Evolutionary conservation across 2,113 vertebrate species (phyloP).

Genomic region (Addax nasomaculatus): DNA sequence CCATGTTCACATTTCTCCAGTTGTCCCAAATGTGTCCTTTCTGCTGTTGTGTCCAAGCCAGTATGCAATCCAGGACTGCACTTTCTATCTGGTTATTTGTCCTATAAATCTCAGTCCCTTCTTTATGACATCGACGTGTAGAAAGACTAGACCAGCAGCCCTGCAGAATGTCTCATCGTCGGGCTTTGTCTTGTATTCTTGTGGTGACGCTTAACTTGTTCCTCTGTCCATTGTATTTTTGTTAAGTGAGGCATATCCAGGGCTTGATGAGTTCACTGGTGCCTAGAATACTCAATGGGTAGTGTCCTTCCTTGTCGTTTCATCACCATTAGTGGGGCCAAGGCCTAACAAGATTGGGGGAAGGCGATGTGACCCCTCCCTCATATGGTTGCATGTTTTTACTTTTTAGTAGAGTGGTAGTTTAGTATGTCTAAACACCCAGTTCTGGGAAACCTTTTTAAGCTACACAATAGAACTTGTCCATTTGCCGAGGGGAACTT

Average conservation of each 20-base stretch:
- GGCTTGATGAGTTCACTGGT: background rate
- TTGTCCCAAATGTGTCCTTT: background rate
- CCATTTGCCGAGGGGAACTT: constrained; percentile 15
- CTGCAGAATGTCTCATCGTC: background rate
- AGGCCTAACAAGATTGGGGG: background rate
- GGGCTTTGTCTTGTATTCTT: background rate
- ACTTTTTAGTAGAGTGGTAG: background rate
- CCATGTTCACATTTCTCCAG: background rate
- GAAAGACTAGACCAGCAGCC: background rate
- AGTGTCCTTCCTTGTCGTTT: background rate
- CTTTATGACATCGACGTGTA: background rate
- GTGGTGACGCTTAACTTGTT: background rate
- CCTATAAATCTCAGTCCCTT: background rate
- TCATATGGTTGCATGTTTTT: background rate
- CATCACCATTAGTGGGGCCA: too few relatives aligned
- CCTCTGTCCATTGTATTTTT: background rate
- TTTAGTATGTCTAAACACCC: background rate
- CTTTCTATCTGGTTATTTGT: background rate
- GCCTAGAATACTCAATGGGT: background rate
- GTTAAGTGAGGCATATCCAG: background rate
- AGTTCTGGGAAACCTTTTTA: background rate
- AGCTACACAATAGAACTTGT: background rate
- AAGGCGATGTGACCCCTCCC: background rate
- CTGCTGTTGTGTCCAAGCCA: background rate
- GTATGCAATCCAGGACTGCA: background rate